Evolutionary conservation across 2,113 vertebrate species (phyloP).

Genomic region (Heptranchias perlo): DNA sequence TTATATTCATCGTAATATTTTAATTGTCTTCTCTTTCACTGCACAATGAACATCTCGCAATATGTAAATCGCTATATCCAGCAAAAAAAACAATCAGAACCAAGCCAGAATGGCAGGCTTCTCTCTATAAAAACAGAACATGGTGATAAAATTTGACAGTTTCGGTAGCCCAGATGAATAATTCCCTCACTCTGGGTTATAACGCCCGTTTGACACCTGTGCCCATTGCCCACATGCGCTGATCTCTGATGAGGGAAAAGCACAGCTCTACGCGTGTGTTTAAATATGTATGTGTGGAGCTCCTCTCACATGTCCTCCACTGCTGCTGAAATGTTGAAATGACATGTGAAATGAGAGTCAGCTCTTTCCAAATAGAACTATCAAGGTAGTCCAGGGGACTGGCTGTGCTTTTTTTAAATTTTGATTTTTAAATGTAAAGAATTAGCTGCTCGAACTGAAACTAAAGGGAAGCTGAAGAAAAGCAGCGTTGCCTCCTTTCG

Average conservation of each 20-base stretch:
- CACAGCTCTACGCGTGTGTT: not conserved
- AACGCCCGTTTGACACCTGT: not conserved
- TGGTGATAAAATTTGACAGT: not conserved
- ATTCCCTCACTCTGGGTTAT: not conserved
- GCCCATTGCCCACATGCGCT: not conserved
- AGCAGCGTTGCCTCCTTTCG: not conserved
- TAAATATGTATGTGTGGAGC: not conserved
- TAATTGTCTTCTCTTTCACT: not conserved
- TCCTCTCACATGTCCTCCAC: no score
- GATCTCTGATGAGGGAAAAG: not conserved
- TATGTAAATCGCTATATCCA: not conserved
- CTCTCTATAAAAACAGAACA: not conserved
- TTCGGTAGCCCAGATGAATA: not conserved
- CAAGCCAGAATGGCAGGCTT: not conserved
- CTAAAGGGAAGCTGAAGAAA: not conserved
- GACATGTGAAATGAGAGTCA: not conserved
- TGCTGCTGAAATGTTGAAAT: no score
- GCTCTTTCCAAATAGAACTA: not conserved
- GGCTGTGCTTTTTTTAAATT: not conserved
- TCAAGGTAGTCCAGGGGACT: no score
- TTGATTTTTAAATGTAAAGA: no score
- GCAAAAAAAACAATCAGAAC: not conserved
- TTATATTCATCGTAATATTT: not conserved
- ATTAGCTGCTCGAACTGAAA: no score
- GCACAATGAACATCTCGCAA: not conserved